Conservation (phyloP, 2,113 vertebrate species). For the Atrichornis clamosus region DNA sequence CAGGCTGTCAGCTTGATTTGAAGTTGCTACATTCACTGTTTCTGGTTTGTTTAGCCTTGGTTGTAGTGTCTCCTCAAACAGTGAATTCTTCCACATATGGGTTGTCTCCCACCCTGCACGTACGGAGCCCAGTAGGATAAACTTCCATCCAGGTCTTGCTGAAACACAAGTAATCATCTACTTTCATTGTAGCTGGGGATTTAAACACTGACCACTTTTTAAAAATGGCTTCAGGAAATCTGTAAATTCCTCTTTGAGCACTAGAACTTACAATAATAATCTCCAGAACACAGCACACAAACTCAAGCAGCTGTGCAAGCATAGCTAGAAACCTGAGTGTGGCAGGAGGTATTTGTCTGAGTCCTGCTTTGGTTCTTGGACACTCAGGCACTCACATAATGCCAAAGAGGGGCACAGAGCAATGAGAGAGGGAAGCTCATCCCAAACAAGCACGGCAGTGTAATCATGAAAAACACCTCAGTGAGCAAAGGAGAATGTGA, state of each 20-base stretch:
- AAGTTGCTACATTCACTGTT: background rate
- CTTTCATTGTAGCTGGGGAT: background rate
- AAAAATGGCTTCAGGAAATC: background rate
- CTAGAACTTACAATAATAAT: background rate
- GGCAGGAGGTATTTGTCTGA: background rate
- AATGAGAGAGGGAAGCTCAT: background rate
- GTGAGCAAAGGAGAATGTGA: background rate
- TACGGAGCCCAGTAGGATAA: background rate
- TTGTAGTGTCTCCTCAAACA: background rate
- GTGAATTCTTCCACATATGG: background rate
- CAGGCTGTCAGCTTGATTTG: background rate
- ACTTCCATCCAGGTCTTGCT: background rate
- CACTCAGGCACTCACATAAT: fast-evolving
- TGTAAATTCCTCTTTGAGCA: background rate
- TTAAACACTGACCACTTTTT: background rate
- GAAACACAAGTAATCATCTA: background rate
- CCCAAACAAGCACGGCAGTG: background rate
- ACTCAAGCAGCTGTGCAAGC: background rate
- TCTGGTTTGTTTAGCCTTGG: background rate
- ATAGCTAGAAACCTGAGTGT: background rate
- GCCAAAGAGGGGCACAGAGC: background rate
- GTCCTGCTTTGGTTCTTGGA: background rate
- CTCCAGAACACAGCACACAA: background rate
- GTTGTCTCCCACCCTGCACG: background rate
- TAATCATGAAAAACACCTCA: background rate